Conservation (phyloP, 2,797 vertebrate species). For the Sardinella longiceps region DNA sequence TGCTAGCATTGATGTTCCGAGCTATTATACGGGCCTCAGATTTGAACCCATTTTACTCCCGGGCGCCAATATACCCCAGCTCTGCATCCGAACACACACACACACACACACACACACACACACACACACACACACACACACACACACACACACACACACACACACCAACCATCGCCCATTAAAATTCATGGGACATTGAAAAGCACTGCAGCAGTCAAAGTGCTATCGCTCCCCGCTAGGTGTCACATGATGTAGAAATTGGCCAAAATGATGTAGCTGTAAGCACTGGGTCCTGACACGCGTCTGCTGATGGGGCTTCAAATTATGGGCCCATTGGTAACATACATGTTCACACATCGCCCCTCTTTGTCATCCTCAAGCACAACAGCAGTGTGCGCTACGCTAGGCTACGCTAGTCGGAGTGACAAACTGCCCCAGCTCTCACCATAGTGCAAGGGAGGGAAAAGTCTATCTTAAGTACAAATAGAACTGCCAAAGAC, state of each 20-base stretch:
- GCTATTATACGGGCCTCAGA: conserved; percentile 27
- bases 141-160: no score
- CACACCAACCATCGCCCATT: conserved; percentile 47
- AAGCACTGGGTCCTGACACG: conserved; percentile 26
- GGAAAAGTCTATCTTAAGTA: neutral
- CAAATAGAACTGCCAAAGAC: neutral
- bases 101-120: no score
- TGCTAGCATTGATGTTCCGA: neutral
- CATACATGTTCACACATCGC: neutral
- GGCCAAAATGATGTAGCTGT: conserved; percentile 32
- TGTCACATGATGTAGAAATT: conserved; percentile 43
- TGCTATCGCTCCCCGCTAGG: conserved; percentile 37
- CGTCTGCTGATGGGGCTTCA: conserved; percentile 14
- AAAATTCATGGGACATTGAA: conserved; percentile 60
- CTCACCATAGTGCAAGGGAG: neutral
- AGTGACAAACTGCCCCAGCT: neutral
- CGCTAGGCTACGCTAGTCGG: neutral
- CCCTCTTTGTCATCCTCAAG: neutral
- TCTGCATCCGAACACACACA: conserved; percentile 29
- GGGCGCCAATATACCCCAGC: conserved; percentile 43
- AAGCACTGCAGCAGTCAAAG: conserved; percentile 43
- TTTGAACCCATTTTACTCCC: conserved; percentile 44
- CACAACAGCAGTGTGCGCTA: neutral
- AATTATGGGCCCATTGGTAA: neutral
- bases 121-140: no score